Evolutionary conservation across 1,140 invertebrate genomes (phyloP).

Genomic region (Aphidius ervi): DNA sequence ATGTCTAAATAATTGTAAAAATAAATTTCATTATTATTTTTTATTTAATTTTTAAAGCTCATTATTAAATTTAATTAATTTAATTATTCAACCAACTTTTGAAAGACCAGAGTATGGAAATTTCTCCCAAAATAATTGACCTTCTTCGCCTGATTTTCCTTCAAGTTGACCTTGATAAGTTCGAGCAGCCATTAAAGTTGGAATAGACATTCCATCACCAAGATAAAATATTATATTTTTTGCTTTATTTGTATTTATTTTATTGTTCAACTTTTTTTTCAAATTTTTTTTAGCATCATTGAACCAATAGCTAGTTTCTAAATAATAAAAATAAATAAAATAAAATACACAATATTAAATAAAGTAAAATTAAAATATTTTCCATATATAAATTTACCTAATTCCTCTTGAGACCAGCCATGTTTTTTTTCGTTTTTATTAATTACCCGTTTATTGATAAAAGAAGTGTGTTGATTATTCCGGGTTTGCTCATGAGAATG

Average conservation of each 20-base stretch:
- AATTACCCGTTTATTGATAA: too few species aligned
- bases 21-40: too few species aligned
- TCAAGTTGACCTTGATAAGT: constrained; percentile 62
- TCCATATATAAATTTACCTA: too few species aligned
- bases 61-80: too few species aligned
- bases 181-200: constrained; percentile 65
- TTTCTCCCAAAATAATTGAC: constrained; percentile 61
- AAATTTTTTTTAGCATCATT: constrained; percentile 53
- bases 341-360: too few species aligned
- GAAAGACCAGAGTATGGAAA: constrained; percentile 73
- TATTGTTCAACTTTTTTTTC: constrained; percentile 53
- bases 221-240: constrained; percentile 72
- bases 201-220: constrained; percentile 73
- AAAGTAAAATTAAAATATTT: too few species aligned
- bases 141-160: constrained; percentile 48
- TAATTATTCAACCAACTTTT: constrained; percentile 59
- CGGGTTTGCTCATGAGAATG: too few species aligned
- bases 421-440: too few species aligned
- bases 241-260: constrained; percentile 52
- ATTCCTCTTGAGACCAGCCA: too few species aligned
- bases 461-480: too few species aligned
- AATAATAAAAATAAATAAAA: too few species aligned
- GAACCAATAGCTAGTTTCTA: constrained; percentile 44
- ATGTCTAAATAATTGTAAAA: constrained; percentile 59
- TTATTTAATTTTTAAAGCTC: too few species aligned